These are phyloP conservation scores for Aricia artaxerxes DNA, from an alignment of 2,888 invertebrate genomes.

Conservation along the genomic window DNA sequence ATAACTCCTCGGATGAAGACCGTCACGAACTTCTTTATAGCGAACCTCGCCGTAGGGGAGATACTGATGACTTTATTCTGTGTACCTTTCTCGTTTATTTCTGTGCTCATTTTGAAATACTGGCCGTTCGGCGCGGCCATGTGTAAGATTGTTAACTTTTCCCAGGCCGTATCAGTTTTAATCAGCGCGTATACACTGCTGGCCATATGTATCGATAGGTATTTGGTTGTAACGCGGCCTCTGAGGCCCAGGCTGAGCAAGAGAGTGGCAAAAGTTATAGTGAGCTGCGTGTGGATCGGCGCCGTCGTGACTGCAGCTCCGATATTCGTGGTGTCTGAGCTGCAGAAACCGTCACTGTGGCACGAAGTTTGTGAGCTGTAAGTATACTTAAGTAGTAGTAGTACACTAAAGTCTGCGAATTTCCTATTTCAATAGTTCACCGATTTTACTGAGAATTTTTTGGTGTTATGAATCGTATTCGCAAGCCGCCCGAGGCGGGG, in stretches of 20 bases:
- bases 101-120: slow-evolving; percentile 87
- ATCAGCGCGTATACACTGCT: slow-evolving; percentile 94
- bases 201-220: slow-evolving; percentile 90
- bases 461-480: not conserved
- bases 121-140: slow-evolving; percentile 93
- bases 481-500: not conserved
- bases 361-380: slow-evolving; percentile 81
- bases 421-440: not conserved
- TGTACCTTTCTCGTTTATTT: slow-evolving; percentile 93
- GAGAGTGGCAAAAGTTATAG: slow-evolving; percentile 78
- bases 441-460: not conserved
- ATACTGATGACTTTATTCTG: slow-evolving; percentile 94
- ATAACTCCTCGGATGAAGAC: slow-evolving; percentile 92
- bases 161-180: slow-evolving; percentile 88
- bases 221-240: slow-evolving; percentile 91
- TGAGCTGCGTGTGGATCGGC: slow-evolving; percentile 83
- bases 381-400: slow-evolving; percentile 48
- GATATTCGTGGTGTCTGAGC: slow-evolving; percentile 83
- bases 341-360: slow-evolving; percentile 78
- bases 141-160: slow-evolving; percentile 91
- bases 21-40: slow-evolving; percentile 95
- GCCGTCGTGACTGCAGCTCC: slow-evolving; percentile 87
- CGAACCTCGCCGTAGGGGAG: slow-evolving; percentile 93
- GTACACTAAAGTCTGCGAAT: not conserved
- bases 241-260: slow-evolving; percentile 87